Conservation (phyloP, 2,113 vertebrate genomes). For the Gymnorhina tibicen region DNA sequence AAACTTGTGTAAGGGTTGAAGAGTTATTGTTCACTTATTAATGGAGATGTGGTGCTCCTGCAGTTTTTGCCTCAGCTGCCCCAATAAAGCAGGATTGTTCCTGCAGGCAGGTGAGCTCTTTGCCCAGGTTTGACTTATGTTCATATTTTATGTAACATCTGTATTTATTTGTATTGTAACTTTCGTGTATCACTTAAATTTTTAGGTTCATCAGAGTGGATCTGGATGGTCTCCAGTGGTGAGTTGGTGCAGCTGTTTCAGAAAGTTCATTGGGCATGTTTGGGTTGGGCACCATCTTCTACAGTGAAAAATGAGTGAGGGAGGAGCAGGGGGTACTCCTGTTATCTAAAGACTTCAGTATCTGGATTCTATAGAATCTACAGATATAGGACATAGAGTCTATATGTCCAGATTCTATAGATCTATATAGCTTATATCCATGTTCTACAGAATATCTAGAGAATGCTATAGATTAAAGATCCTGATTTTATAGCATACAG, state of each 20-base stretch:
- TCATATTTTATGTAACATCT: fast-evolving
- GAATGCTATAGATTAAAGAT: background rate
- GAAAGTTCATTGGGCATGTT: background rate
- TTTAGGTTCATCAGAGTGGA: conserved; percentile 95
- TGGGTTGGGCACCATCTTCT: background rate
- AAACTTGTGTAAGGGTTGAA: background rate
- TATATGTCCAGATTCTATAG: background rate
- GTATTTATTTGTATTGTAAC: background rate
- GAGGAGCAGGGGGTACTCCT: background rate
- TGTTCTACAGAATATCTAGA: background rate
- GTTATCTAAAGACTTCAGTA: background rate
- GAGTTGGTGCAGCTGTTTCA: conserved; percentile 53
- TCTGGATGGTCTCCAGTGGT: conserved; percentile 99
- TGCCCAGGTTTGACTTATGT: fast-evolving
- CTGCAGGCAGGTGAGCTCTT: background rate
- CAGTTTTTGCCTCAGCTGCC: background rate
- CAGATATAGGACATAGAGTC: background rate
- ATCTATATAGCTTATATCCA: background rate
- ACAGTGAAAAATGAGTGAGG: background rate
- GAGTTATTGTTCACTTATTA: background rate
- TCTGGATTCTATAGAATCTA: background rate
- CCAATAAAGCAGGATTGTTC: background rate
- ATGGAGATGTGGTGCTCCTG: background rate
- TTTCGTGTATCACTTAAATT: background rate
- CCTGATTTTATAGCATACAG: background rate